These are phyloP conservation scores for Platynereis dumerilii DNA, from an alignment of 2,888 invertebrate genomes.

Conservation along the genomic window DNA sequence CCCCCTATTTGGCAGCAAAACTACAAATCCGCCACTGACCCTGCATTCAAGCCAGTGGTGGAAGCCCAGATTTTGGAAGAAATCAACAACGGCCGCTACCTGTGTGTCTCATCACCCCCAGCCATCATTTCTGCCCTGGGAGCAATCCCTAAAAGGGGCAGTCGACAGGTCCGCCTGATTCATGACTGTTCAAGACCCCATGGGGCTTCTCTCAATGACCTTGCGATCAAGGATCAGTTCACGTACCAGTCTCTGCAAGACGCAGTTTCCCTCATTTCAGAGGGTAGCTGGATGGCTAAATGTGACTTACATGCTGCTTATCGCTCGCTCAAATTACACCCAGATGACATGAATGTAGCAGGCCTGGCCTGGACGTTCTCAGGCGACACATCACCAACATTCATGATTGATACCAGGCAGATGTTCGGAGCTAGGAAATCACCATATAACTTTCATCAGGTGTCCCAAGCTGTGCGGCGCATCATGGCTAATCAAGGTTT, in stretches of 20 bases:
- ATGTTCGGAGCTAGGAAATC: background rate
- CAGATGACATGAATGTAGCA: background rate
- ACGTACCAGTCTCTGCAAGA: background rate
- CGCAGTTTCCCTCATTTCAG: background rate
- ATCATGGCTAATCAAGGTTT: slow-evolving; percentile 16
- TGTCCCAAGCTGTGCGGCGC: slow-evolving; percentile 6
- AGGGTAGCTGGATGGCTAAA: background rate
- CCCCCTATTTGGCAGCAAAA: no score
- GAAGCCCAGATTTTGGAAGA: background rate
- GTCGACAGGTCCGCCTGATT: background rate
- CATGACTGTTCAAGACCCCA: background rate
- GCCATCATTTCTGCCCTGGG: background rate
- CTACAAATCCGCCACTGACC: no score
- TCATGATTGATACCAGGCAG: background rate
- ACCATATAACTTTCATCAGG: slow-evolving; percentile 17
- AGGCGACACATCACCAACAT: background rate
- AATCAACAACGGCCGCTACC: background rate
- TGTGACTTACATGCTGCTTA: background rate
- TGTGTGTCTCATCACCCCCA: background rate
- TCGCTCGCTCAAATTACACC: background rate
- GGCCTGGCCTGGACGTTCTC: background rate
- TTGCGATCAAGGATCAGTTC: background rate
- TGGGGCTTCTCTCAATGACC: background rate
- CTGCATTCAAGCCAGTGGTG: no score
- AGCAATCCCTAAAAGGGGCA: background rate